Base-by-base conservation (phyloP, 2,113 vertebrate species). In the Smithornis capensis region DNA sequence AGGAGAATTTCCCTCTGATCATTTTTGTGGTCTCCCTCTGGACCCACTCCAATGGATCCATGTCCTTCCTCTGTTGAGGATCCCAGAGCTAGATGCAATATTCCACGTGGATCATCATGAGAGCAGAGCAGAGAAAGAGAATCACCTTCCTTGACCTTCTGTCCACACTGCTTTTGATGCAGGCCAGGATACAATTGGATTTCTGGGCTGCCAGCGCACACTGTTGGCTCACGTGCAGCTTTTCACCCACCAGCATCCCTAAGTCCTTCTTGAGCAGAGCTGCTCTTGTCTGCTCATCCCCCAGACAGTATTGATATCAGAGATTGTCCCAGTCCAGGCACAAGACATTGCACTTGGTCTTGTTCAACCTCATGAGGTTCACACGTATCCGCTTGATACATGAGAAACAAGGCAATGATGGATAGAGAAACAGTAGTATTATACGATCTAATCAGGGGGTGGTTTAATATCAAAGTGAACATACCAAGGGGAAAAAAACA, bases 161-260 rank as follows among this genome's bases (percentile, higher is more conserved):
- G 22, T 6, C 40, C 6, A 4, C 0, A 0, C 9, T 38, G 28
- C 13, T 59, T 73, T 57, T 35, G 21, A 47, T 23, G 21, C 28
- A 67, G 14, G 18, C 45, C n/a, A 27, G 24, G 28, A 12, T 14
- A 24, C 1, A 1, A 2, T 4, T 25, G 12, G 16, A 4, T 53
- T 79, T 85, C 52, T 53, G 52, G 45, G 17, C 37, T 71, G 19
- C 6, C 7, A n/a, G 10, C 7, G 10, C 16, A 12, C 13, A 2
- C 8, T n/a, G 7, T 14, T 42, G 31, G 22, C 23, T 67, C 44
- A 21, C 24, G 19, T 38, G 33, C 37, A 59, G 27, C 37, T 53
- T 42, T 33, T 44, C 13, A 11, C 23, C 14, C 27, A 12, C 19
- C 24, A 40, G 9, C 6, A n/a, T 3, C 44, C 25, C n/a, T 24